Conservation (phyloP, 2,113 vertebrate species). For the Seriola dumerili region DNA sequence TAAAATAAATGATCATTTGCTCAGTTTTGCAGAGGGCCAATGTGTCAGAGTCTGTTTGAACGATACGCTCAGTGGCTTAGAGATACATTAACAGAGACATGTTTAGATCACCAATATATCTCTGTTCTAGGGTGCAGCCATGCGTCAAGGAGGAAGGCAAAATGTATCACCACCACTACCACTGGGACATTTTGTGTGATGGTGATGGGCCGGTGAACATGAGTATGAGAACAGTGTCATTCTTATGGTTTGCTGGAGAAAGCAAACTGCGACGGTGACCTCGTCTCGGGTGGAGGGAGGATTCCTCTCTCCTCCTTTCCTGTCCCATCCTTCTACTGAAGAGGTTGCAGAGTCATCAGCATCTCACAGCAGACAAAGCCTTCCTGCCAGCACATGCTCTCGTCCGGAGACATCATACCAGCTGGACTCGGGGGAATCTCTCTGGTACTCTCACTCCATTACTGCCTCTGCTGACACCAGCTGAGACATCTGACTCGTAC, state of each 20-base stretch:
- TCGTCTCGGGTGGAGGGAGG: slow-evolving; percentile 26
- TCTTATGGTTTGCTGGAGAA: slow-evolving; percentile 36
- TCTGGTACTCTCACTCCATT: slow-evolving; percentile 40
- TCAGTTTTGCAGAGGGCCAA: background rate
- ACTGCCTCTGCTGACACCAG: slow-evolving; percentile 50
- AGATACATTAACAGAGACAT: background rate
- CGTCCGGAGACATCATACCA: slow-evolving; percentile 49
- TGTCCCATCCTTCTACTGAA: slow-evolving; percentile 8
- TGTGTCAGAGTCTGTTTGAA: background rate
- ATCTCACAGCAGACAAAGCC: slow-evolving; percentile 42
- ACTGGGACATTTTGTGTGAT: slow-evolving; percentile 14
- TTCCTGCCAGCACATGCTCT: slow-evolving; percentile 43
- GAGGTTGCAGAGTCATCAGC: slow-evolving; percentile 36
- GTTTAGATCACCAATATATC: slow-evolving; percentile 22
- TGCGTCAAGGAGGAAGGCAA: slow-evolving; percentile 19
- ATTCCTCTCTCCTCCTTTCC: slow-evolving; percentile 3
- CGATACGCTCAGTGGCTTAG: background rate
- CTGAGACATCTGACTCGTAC: slow-evolving; percentile 34
- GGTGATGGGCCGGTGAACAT: slow-evolving; percentile 1
- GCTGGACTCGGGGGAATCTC: slow-evolving; percentile 53
- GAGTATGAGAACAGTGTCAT: slow-evolving; percentile 38
- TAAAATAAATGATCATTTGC: background rate
- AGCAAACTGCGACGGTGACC: slow-evolving; percentile 2
- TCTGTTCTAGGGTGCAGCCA: slow-evolving; percentile 29
- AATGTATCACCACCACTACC: slow-evolving; percentile 4